phyloP scores from a whole-genome alignment of 2,797 vertebrate species.

The Pseudochromis fuscus region DNA sequence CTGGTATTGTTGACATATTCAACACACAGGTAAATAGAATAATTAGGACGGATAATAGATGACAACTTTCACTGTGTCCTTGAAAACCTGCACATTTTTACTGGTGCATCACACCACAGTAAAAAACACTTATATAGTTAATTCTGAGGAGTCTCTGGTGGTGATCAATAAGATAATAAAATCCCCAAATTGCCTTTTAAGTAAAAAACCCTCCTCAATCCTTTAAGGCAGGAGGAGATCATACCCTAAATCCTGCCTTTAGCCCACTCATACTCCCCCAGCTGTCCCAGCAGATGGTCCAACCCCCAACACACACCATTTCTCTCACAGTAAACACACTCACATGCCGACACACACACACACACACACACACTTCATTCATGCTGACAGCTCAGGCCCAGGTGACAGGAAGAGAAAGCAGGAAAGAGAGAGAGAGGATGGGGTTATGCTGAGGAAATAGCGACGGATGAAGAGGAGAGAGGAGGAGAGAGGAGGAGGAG shows the following conservation, averaged over 20 bases:
- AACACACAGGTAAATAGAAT: no score
- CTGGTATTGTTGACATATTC: no score
- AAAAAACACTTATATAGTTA: no score
- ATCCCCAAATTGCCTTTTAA: constrained; percentile 55
- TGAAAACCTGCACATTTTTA: no score
- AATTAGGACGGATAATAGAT: no score
- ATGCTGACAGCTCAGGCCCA: constrained; percentile 44
- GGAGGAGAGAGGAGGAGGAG: constrained; percentile 9
- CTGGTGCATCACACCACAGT: no score
- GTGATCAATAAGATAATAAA: constrained; percentile 23
- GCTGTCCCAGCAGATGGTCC: constrained; percentile 83
- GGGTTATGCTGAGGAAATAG: constrained; percentile 16
- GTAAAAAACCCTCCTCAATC: constrained; percentile 54
- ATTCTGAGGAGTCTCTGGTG: background rate
- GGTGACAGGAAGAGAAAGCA: constrained; percentile 60
- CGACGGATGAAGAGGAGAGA: constrained; percentile 40
- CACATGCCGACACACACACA: constrained; percentile 7
- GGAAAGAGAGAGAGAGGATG: constrained; percentile 21
- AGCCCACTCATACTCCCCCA: constrained; percentile 60
- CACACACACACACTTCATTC: constrained; percentile 35
- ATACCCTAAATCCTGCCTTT: constrained; percentile 68
- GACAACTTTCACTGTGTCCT: no score
- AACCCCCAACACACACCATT: constrained; percentile 19
- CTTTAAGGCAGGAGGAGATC: constrained; percentile 59
- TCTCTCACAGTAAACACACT: constrained; percentile 42